These are phyloP conservation scores for Ctenicera cuprea DNA, from an alignment of 2,888 invertebrate genomes.

Conservation along the genomic window DNA sequence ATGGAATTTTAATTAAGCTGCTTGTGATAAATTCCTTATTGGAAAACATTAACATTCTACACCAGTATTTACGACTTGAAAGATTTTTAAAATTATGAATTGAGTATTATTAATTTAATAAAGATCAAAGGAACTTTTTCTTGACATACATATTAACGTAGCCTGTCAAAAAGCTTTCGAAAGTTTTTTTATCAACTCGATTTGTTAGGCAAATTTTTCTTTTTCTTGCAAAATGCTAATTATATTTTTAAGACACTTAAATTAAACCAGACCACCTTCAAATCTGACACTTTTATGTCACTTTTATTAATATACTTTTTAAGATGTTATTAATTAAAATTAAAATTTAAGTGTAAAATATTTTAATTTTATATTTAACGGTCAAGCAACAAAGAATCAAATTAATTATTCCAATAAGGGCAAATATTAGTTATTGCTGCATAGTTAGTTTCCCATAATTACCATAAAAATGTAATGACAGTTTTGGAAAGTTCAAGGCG, in stretches of 20 bases:
- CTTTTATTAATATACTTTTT: background rate
- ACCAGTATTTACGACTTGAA: slow-evolving; percentile 17
- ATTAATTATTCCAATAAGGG: too few relatives aligned
- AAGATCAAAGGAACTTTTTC: slow-evolving; percentile 13
- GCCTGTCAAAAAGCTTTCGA: background rate
- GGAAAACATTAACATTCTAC: slow-evolving; percentile 20
- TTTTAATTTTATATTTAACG: too few relatives aligned
- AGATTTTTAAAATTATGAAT: slow-evolving; percentile 17
- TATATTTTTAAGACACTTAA: background rate
- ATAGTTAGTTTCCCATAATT: too few relatives aligned
- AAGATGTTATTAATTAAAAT: too few relatives aligned
- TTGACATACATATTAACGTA: slow-evolving; percentile 9
- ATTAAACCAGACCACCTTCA: too few relatives aligned
- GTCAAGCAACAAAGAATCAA: too few relatives aligned
- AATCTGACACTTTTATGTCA: background rate
- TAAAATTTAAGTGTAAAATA: too few relatives aligned
- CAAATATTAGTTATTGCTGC: too few relatives aligned
- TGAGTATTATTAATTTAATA: slow-evolving; percentile 7
- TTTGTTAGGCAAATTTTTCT: slow-evolving; percentile 15
- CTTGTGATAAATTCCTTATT: slow-evolving; percentile 20
- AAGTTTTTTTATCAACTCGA: background rate
- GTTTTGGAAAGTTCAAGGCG: too few relatives aligned
- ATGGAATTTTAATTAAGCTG: slow-evolving; percentile 30
- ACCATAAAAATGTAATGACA: too few relatives aligned
- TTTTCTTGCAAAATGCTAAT: background rate